These are phyloP conservation scores for Apeltes quadracus DNA, from an alignment of 2,113 vertebrate species.

Conservation along the genomic window DNA sequence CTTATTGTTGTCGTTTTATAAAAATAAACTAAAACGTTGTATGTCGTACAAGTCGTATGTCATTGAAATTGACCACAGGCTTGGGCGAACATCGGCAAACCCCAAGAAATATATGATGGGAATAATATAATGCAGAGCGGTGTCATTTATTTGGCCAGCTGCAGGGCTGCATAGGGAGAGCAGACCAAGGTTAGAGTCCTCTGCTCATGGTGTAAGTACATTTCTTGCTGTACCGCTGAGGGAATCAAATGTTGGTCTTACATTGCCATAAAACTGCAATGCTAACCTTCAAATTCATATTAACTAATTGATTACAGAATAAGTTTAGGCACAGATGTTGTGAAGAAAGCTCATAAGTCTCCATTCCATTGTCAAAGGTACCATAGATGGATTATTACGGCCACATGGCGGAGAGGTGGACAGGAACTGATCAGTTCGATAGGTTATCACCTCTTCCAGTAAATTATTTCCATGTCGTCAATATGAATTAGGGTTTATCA, in stretches of 20 bases:
- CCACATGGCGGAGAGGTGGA: neutral
- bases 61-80: slow-evolving; percentile 33
- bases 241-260: slow-evolving; percentile 51
- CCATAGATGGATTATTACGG: neutral
- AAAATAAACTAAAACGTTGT: slow-evolving; percentile 2
- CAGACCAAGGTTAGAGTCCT: slow-evolving; percentile 55
- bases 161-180: slow-evolving; percentile 48
- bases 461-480: neutral
- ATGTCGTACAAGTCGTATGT: slow-evolving; percentile 24
- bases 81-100: slow-evolving; percentile 29
- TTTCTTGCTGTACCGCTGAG: slow-evolving; percentile 51
- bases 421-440: neutral
- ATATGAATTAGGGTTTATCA: neutral
- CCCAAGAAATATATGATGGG: slow-evolving; percentile 47
- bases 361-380: neutral
- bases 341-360: neutral
- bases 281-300: slow-evolving; percentile 65
- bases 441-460: neutral
- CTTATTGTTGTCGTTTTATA: slow-evolving; percentile 13
- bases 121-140: slow-evolving; percentile 53
- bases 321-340: slow-evolving; percentile 4
- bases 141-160: slow-evolving; percentile 57
- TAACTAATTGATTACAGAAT: slow-evolving; percentile 27
- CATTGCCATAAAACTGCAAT: slow-evolving; percentile 55
- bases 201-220: slow-evolving; percentile 59